Percentiles rank a stretch among this genome's conserved stretches.
Evolutionary conservation across 2,797 vertebrate genomes (phyloP).

Genomic region (Macroramphosus scolopax): DNA sequence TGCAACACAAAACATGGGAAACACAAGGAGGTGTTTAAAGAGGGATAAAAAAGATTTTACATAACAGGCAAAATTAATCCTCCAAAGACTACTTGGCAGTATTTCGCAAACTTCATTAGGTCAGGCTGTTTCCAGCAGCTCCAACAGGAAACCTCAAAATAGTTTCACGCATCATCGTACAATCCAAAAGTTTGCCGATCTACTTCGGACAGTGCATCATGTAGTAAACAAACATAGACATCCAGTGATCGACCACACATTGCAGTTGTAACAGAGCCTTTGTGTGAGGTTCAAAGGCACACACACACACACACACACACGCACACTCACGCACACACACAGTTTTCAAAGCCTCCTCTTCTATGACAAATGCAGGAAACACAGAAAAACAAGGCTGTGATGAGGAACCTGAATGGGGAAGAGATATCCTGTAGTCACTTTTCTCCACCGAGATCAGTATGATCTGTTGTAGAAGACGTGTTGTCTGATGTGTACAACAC

Average conservation of each 20-base stretch:
- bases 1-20: conserved; percentile 47
- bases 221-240: conserved; percentile 26
- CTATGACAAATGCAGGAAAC: conserved; percentile 8
- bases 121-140: conserved; percentile 11
- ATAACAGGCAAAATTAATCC: too few species aligned
- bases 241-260: conserved; percentile 32
- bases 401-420: background rate
- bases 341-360: conserved; percentile 10
- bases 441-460: background rate
- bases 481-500: conserved; percentile 4
- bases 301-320: too few species aligned
- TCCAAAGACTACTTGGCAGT: conserved; percentile 17
- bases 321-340: too few species aligned
- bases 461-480: background rate
- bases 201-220: conserved; percentile 16
- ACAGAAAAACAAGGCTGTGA: conserved; percentile 2
- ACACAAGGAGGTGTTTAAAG: too few species aligned
- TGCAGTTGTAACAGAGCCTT: too few species aligned
- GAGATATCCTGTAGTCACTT: too few species aligned
- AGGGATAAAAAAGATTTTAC: too few species aligned
- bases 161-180: background rate
- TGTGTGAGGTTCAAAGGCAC: too few species aligned
- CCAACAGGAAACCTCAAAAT: background rate
- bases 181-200: conserved; percentile 3
- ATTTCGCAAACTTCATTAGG: conserved; percentile 3